Evolutionary conservation across 2,888 invertebrate species (phyloP).

Genomic region (Tuta absoluta): DNA sequence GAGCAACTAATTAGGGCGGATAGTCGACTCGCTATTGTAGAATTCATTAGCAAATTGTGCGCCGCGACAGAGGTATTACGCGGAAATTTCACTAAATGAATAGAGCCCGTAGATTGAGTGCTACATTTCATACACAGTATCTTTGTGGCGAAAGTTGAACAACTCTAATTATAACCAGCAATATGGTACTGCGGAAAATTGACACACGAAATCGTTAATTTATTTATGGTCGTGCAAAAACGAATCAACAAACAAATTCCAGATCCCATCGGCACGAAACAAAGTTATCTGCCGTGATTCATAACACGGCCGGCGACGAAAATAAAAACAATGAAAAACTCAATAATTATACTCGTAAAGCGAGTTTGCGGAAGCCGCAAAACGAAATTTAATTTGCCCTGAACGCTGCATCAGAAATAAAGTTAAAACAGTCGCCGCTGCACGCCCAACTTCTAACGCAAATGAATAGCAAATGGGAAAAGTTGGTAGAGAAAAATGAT

Average conservation of each 20-base stretch:
- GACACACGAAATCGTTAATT: constrained; percentile 13
- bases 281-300: constrained; percentile 62
- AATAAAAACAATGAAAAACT: constrained; percentile 59
- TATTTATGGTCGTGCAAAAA: constrained; percentile 21
- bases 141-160: constrained; percentile 29
- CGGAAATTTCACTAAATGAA: constrained; percentile 47
- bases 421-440: constrained; percentile 81
- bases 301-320: constrained; percentile 49
- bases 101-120: constrained; percentile 36
- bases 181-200: not conserved
- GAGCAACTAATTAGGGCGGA: constrained; percentile 65
- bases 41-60: constrained; percentile 64
- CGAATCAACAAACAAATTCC: constrained; percentile 26
- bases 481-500: constrained; percentile 80
- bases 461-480: constrained; percentile 81
- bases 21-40: constrained; percentile 65
- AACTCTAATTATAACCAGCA: not conserved
- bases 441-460: constrained; percentile 80
- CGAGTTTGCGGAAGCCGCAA: constrained; percentile 79
- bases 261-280: constrained; percentile 48
- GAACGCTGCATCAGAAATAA: constrained; percentile 81
- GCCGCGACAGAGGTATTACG: constrained; percentile 51
- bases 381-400: constrained; percentile 81
- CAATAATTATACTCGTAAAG: constrained; percentile 75
- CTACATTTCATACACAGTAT: constrained; percentile 30